A percentile compares a stretch with the other conserved stretches of the same genome.
phyloP scores from a whole-genome alignment of 2,113 vertebrate genomes.

The Scatophagus argus region DNA sequence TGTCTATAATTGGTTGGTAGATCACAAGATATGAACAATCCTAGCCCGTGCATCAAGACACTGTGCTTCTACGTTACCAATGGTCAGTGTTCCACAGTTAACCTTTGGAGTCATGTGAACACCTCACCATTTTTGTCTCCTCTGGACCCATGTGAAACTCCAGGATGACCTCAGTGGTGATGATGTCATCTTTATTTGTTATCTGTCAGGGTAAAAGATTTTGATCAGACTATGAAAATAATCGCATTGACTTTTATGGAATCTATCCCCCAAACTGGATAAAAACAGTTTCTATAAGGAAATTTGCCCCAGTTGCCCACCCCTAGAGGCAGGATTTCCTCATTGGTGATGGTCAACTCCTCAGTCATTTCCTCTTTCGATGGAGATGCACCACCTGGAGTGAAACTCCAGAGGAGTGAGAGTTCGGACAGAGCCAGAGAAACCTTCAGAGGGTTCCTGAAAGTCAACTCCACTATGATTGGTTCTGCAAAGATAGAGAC shows the following conservation, averaged over 20 bases:
- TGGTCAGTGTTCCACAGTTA: neutral
- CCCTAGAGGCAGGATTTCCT: constrained; percentile 67
- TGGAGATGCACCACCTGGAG: constrained; percentile 81
- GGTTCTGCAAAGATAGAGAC: constrained; percentile 84
- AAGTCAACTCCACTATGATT: constrained; percentile 93
- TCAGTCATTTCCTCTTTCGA: constrained; percentile 77
- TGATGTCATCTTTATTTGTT: constrained; percentile 78
- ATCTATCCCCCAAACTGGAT: neutral
- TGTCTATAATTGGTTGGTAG: too few species aligned
- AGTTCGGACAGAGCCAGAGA: constrained; percentile 91
- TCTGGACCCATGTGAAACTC: constrained; percentile 92
- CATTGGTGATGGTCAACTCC: constrained; percentile 86
- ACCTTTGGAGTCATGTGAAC: neutral
- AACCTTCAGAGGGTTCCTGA: constrained; percentile 96
- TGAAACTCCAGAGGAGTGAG: constrained; percentile 95
- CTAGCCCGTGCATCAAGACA: neutral
- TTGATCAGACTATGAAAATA: neutral
- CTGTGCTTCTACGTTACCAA: neutral
- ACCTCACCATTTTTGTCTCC: constrained; percentile 93
- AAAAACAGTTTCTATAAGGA: neutral
- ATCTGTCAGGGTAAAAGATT: constrained; percentile 74
- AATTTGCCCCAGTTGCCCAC: constrained; percentile 38
- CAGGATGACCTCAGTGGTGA: constrained; percentile 91
- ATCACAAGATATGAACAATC: too few species aligned
- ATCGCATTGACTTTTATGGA: too few species aligned